Evolutionary conservation across 2,797 vertebrate species (phyloP), one percentile per base, ranked within the genome.

Genomic region (Pygocentrus nattereri): DNA sequence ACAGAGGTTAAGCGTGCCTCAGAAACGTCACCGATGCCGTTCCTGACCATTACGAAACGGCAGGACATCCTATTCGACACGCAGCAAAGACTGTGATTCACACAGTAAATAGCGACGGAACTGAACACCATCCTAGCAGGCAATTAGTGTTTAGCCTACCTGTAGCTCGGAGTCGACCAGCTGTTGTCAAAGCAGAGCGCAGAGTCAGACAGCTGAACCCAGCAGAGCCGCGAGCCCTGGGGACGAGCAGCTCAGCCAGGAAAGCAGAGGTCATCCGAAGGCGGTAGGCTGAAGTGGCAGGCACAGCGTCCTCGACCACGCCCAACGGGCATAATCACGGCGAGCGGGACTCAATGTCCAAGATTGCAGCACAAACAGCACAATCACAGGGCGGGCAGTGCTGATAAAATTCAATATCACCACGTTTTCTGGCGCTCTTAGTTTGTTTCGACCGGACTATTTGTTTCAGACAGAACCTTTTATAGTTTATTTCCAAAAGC

Each of bases 251-350:
- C 62, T 41, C 31, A 38, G 62, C 62, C 19, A 21, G 62, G 19
- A 38, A 65, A 38, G 19, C 62, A 38, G 34, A 65, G 62, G 62
- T 65, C 62, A 65, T n/a, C 31, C 62, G 65, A 65, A 38, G 34
- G 7, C 8, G 19, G 34, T 8, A 18, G 3, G 62, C 31, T 10
- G 65, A 65, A 65, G n/a, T 34, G 34, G 31, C 18, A 65, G 62
- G 31, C 62, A 65, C 62, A 10, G 18, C n/a, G 62, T 65, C 62
- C 62, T 65, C 65, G 31, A n/a, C 62, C 62, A 65, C 62, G 34
- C 62, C 62, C 31, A 65, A 19, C 62, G 21, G 31, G 18, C 30
- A 64, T 2, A 64, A 34, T 7, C 38, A 4, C 31, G 16, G 59
- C 25, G 5, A 30, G 25, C n/a, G 5, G 25, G 59, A 62, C 58